Evolutionary conservation across 2,797 vertebrate species (phyloP).

Genomic region (Coregonus suidteri): DNA sequence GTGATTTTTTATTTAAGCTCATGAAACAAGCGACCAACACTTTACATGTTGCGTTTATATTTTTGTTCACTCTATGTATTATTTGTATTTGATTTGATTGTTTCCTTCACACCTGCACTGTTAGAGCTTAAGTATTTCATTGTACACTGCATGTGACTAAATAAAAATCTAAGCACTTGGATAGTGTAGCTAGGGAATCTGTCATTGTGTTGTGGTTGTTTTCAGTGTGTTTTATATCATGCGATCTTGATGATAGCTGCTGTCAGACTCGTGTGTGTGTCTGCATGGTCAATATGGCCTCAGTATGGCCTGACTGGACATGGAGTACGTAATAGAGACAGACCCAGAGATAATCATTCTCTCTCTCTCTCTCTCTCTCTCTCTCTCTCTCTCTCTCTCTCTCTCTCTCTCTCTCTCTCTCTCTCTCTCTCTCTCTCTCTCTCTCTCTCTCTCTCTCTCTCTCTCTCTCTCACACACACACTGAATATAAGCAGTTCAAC

Average conservation of each 20-base stretch:
- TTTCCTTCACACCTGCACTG: too few relatives aligned
- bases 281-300: background rate
- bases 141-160: background rate
- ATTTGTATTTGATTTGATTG: too few relatives aligned
- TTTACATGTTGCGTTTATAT: too few relatives aligned
- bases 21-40: too few relatives aligned
- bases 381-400: background rate
- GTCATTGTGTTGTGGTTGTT: background rate
- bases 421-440: too few relatives aligned
- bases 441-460: too few relatives aligned
- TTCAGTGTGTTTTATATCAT: background rate
- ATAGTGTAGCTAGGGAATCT: background rate
- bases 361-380: background rate
- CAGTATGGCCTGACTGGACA: background rate
- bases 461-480: background rate
- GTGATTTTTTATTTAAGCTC: too few relatives aligned
- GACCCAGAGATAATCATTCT: background rate
- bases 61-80: too few relatives aligned
- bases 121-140: background rate
- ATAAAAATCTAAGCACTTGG: background rate
- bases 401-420: background rate
- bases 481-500: slow-evolving; percentile 62
- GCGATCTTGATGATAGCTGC: background rate
- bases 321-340: background rate
- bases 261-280: background rate